These are phyloP conservation scores for Parazoanthus atlanticus DNA, from an alignment of 92 coral and sea anemone species.

Conservation along the genomic window DNA sequence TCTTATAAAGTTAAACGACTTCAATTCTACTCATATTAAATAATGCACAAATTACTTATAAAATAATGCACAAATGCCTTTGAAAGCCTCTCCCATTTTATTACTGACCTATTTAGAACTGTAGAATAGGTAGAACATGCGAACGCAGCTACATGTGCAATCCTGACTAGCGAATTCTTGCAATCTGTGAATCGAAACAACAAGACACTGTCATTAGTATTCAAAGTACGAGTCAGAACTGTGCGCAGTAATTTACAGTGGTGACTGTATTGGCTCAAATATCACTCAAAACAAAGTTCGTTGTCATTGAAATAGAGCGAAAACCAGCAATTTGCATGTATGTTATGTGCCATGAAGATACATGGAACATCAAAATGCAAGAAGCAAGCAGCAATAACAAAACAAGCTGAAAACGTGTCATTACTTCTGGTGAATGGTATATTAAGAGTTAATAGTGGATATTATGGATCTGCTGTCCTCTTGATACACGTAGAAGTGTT, in stretches of 20 bases:
- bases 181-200: constrained; percentile 60
- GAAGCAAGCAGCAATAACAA: neutral
- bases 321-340: too few relatives aligned
- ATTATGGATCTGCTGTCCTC: too few relatives aligned
- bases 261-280: too few relatives aligned
- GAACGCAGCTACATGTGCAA: constrained; percentile 96
- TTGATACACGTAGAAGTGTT: too few relatives aligned
- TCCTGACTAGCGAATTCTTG: constrained; percentile 72
- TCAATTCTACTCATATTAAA: too few relatives aligned
- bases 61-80: too few relatives aligned
- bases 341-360: neutral
- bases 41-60: too few relatives aligned
- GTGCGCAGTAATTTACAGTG: too few relatives aligned
- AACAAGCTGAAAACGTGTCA: neutral
- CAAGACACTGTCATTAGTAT: neutral
- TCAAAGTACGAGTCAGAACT: neutral
- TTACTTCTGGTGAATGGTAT: neutral
- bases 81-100: too few relatives aligned
- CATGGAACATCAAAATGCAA: neutral
- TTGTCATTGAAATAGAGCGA: too few relatives aligned
- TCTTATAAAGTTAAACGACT: too few relatives aligned
- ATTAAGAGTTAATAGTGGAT: too few relatives aligned
- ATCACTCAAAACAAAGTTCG: neutral
- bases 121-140: constrained; percentile 94
- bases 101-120: constrained; percentile 81